Evolutionary conservation across 2,113 vertebrate species (phyloP), one percentile per base, ranked within the genome.

Genomic region (Cryptotis parvus): DNA sequence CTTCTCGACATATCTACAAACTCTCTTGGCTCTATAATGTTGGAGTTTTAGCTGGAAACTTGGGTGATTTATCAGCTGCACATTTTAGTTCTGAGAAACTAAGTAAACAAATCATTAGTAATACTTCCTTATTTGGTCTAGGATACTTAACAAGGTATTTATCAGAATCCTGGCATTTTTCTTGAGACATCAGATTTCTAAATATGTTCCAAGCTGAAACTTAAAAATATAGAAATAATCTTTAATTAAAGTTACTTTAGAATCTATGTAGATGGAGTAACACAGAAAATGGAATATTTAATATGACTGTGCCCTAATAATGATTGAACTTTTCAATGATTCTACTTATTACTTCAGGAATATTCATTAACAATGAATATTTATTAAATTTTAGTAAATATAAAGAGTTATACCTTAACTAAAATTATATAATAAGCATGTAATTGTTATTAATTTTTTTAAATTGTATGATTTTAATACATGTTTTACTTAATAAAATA

Each of bases 401-500:
- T 45, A 72, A 33, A 33, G 41, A 31, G 29, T 94, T 89, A 90
- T 75, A 55, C 52, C 52, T 70, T 76, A 81, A 90, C 24, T 85
- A 79, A 80, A 91, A 90, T 77, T 89, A 84, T 74, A 6, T 0
- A 90, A 92, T 94, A 91, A 35, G 70, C 92, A 4, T 68, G 61
- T 87, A 81, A 87, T 91, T 92, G 89, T 91, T 84, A 58, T 72
- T 89, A 82, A 39, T 88, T 88, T 89, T n/a, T 78, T 88, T 43
- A 43, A 74, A 78, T 49, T 68, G 0, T 77, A 65, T 91, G 37
- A 33, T 73, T 87, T 95, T 77, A 6, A 89, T n/a, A 4, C 14
- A 76, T 76, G 31, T 94, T 94, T 90, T 29, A 91, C 78, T 92
- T 79, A 93, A 80, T 18, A 94, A 91, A 75, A 78, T 70, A 89